Percentiles rank a stretch among this genome's conserved stretches.
Conservation (phyloP, 1,140 invertebrate species). For the Polypedilum vanderplanki region DNA sequence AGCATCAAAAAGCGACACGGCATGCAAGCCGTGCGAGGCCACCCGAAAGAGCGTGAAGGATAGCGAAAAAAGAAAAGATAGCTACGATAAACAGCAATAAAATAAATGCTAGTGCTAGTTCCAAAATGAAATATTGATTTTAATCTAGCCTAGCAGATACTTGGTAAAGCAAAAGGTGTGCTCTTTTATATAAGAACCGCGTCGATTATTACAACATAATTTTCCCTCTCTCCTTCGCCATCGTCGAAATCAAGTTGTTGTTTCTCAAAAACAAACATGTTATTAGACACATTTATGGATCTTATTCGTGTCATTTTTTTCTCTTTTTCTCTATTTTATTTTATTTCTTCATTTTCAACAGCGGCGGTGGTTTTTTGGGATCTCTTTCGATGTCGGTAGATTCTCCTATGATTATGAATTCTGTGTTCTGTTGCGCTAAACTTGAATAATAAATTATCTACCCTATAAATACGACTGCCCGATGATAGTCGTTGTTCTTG, state of each 20-base stretch:
- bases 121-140: constrained; percentile 26
- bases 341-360: constrained; percentile 1
- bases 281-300: constrained; percentile 26
- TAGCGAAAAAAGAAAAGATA: background rate
- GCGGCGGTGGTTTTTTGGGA: constrained; percentile 8
- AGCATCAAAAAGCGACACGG: background rate
- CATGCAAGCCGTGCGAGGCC: constrained; percentile 1
- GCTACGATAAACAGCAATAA: constrained; percentile 1
- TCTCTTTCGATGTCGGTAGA: background rate
- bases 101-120: background rate
- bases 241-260: background rate
- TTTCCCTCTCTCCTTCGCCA: constrained; percentile 9
- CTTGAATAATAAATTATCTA: constrained; percentile 28
- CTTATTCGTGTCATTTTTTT: constrained; percentile 24
- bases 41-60: constrained; percentile 1
- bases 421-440: constrained; percentile 24
- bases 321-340: constrained; percentile 22
- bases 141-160: background rate
- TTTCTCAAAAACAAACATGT: constrained; percentile 26
- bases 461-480: constrained; percentile 9
- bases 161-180: constrained; percentile 19
- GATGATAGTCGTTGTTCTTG: background rate
- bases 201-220: constrained; percentile 27
- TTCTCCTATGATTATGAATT: constrained; percentile 6
- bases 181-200: constrained; percentile 25